Evolutionary conservation across 2,797 vertebrate genomes (phyloP).

Genomic region (Enteromius treurensis): DNA sequence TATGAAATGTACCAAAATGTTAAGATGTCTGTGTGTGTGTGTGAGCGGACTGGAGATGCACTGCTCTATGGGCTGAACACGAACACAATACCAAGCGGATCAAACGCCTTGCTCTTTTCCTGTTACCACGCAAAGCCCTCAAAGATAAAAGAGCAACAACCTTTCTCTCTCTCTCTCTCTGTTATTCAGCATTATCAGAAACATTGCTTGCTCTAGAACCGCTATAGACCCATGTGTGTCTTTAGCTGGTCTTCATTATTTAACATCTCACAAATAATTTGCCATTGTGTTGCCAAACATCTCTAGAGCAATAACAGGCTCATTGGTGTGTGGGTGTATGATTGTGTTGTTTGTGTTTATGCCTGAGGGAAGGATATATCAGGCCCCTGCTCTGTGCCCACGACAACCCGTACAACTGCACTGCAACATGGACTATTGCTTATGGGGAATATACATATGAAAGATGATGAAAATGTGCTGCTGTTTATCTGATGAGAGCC

Average conservation of each 20-base stretch:
- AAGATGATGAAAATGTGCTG: constrained; percentile 12
- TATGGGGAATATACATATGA: constrained; percentile 7
- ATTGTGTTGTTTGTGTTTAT: constrained; percentile 39
- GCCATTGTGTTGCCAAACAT: constrained; percentile 16
- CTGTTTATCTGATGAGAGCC: constrained; percentile 1
- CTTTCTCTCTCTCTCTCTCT: constrained; percentile 8
- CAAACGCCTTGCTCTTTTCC: constrained; percentile 16
- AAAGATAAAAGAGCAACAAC: constrained; percentile 18
- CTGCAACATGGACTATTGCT: constrained; percentile 20
- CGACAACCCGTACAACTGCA: constrained; percentile 3
- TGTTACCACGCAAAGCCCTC: constrained; percentile 18
- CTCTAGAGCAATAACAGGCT: constrained; percentile 37
- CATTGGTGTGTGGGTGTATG: constrained; percentile 37
- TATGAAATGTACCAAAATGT: not conserved
- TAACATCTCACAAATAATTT: constrained; percentile 34
- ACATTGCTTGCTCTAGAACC: not conserved
- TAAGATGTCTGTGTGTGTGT: not conserved
- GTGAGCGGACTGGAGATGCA: not conserved
- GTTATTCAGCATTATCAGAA: not conserved
- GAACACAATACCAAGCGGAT: constrained; percentile 8
- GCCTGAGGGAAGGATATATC: constrained; percentile 26
- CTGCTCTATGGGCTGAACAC: not conserved
- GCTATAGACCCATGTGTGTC: constrained; percentile 3
- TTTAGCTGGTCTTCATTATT: constrained; percentile 23
- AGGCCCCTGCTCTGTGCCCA: constrained; percentile 26